A percentile compares a stretch with the other conserved stretches of the same genome.
These are phyloP conservation scores for Ivindomyrus marchei DNA, from an alignment of 2,113 vertebrate species.

Conservation along the genomic window DNA sequence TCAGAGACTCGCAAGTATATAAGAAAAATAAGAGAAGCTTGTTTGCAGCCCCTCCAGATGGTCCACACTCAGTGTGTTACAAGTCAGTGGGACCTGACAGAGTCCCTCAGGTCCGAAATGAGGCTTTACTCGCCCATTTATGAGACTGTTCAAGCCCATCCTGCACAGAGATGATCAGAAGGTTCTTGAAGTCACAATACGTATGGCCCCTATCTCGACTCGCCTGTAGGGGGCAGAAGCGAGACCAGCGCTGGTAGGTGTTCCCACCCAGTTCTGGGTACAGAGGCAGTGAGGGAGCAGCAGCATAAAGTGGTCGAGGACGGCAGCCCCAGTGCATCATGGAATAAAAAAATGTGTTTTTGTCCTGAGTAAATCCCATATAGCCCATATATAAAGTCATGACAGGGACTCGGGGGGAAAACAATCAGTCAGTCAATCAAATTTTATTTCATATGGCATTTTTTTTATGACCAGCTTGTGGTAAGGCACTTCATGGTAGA, in stretches of 20 bases:
- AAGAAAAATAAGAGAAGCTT: background rate
- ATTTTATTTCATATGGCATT: background rate
- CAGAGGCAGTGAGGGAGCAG: background rate
- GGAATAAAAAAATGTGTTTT: background rate
- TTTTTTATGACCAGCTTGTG: background rate
- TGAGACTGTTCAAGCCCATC: background rate
- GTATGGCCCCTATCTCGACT: background rate
- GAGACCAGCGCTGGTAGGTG: background rate
- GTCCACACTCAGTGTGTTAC: background rate
- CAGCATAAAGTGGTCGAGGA: background rate
- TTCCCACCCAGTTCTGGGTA: background rate
- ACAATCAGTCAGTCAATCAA: conserved; percentile 1
- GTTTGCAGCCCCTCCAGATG: background rate
- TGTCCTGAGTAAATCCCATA: background rate
- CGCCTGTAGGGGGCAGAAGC: background rate
- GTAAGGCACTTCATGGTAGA: background rate
- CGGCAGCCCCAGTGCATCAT: background rate
- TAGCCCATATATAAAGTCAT: background rate
- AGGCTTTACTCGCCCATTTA: background rate
- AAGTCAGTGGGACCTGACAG: background rate
- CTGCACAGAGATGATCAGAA: background rate
- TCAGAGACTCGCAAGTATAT: too few relatives aligned
- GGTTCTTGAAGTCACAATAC: background rate
- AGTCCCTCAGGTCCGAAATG: background rate
- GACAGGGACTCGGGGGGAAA: background rate